A percentile compares a stretch with the other conserved stretches of the same genome.
Evolutionary conservation across 2,888 invertebrate species (phyloP).

Genomic region (Polia nebulosa): DNA sequence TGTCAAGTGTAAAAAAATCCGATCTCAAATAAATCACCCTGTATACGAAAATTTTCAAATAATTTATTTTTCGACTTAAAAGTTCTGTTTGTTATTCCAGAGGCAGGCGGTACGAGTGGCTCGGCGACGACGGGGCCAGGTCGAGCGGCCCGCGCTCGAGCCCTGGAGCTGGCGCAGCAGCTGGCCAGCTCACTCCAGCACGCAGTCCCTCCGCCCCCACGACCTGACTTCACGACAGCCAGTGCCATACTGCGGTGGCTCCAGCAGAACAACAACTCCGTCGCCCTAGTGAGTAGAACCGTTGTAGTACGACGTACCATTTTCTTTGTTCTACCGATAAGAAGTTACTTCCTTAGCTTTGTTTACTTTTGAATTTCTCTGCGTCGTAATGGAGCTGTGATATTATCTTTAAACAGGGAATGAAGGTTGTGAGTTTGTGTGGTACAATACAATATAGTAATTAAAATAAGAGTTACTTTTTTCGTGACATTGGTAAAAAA

Average conservation of each 20-base stretch:
- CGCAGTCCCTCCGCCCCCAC: slow-evolving; percentile 92
- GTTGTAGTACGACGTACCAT: not conserved
- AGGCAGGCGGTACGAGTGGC: slow-evolving; percentile 82
- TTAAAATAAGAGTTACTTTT: not conserved
- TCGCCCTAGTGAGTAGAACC: slow-evolving; percentile 81
- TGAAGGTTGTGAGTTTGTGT: slow-evolving; percentile 18
- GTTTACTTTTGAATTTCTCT: slow-evolving; percentile 37
- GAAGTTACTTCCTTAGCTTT: slow-evolving; percentile 36
- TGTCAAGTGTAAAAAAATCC: not conserved
- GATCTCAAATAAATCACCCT: not conserved
- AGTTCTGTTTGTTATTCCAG: slow-evolving; percentile 67
- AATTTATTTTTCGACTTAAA: not conserved
- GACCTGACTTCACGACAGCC: slow-evolving; percentile 92
- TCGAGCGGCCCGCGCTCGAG: slow-evolving; percentile 88
- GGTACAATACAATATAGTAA: slow-evolving; percentile 4
- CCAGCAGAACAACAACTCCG: slow-evolving; percentile 89
- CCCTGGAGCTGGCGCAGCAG: slow-evolving; percentile 92
- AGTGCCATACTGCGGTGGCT: slow-evolving; percentile 93
- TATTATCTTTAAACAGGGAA: slow-evolving; percentile 6
- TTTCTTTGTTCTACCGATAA: slow-evolving; percentile 33
- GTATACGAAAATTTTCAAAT: not conserved
- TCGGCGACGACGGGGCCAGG: slow-evolving; percentile 79
- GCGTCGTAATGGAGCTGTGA: slow-evolving; percentile 16
- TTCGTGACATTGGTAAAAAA: not conserved
- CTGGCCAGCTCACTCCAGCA: slow-evolving; percentile 92